phyloP scores from a whole-genome alignment of 2,113 vertebrate genomes.

The Electrona antarctica region DNA sequence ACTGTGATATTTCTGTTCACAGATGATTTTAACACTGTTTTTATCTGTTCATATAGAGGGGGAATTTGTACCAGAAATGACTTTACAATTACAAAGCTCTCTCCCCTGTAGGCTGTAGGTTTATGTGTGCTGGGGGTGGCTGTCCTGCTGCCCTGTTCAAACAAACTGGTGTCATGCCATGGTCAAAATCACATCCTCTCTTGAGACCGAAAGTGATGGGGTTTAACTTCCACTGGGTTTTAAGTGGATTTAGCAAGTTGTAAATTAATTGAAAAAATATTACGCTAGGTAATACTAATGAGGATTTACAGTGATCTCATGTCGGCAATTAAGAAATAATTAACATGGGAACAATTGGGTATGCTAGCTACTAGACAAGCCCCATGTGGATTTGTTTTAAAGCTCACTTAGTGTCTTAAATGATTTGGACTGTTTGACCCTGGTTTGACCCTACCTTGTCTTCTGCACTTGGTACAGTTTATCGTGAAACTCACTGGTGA shows the following conservation, averaged over 20 bases:
- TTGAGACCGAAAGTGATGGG: background rate
- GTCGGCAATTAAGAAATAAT: no score
- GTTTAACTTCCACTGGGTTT: background rate
- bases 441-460: conserved; percentile 47
- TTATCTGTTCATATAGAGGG: conserved; percentile 49
- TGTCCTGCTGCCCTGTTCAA: conserved; percentile 28
- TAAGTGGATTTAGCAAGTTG: background rate
- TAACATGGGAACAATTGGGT: no score
- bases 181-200: conserved; percentile 39
- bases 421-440: conserved; percentile 49
- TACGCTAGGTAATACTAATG: no score
- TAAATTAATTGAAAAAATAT: background rate
- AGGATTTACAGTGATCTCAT: no score
- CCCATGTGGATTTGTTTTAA: no score
- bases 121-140: conserved; percentile 25
- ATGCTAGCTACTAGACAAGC: no score
- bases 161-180: conserved; percentile 47
- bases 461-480: conserved; percentile 17
- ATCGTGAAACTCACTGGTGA: background rate
- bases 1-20: conserved; percentile 39
- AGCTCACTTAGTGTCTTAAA: background rate
- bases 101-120: conserved; percentile 37
- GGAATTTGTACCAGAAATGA: conserved; percentile 29
- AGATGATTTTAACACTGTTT: conserved; percentile 45
- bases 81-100: conserved; percentile 17